Base-by-base conservation (phyloP, 2,888 invertebrate genomes). In the Lampropteryx suffumata region DNA sequence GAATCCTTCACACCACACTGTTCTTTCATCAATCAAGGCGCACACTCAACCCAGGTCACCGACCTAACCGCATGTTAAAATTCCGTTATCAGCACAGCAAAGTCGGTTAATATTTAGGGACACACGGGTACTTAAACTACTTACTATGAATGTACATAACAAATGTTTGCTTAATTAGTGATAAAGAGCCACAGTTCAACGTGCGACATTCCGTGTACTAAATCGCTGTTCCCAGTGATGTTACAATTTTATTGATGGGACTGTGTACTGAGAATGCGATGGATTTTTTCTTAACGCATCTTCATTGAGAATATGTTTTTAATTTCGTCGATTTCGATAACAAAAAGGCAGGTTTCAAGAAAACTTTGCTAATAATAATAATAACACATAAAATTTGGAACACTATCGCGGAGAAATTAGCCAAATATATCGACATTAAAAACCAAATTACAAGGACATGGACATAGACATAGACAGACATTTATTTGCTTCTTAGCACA, bases 201-300 rank as follows among this genome's bases (percentile, higher is more conserved):
- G 43, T 43, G 34, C 28, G 43, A 43, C 34, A 60, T 63, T 59
- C 62, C 57, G 59, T 62, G 55, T 60, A 35, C 43, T 29, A 11
- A 3, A 29, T 29, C 29, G 11, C 11, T 17, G n/a, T 9, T 28
- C 10, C 10, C 2, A 28, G 4, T 28, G 28, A 11, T 11, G 11
- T 5, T 29, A 29, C 24, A 7, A 6, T 24, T 24, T 7, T 21
- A 5, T 3, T 3, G 21, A 21, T 21, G 21, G 21, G 21, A 1
- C 24, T 6, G 7, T 7, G 24, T 1, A 24, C 5, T 2, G 24
- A 6, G 4, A 24, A 5, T 24, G 4, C 5, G 24, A 2, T 6
- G 24, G 24, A 3, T 24, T 6, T 1, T 24, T 24, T 24, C 7
- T 24, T 24, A 5, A n/a, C n/a, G n/a, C n/a, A n/a, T n/a, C n/a